Percentiles rank a stretch among this genome's conserved stretches.
Evolutionary conservation across 2,888 invertebrate species (phyloP).

Genomic region (Scelioninae gen. 1): DNA sequence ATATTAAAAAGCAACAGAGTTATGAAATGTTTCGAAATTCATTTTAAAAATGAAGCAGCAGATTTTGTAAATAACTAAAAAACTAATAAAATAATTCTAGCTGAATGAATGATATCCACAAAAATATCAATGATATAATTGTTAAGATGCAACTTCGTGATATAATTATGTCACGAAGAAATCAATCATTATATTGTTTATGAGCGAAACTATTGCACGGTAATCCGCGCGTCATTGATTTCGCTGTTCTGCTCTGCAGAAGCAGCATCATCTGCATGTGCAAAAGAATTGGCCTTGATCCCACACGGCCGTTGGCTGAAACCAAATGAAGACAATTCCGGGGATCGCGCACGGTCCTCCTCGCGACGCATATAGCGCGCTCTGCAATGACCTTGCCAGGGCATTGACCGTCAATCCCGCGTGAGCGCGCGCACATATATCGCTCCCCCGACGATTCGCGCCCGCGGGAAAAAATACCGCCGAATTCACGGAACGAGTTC

Average conservation of each 20-base stretch:
- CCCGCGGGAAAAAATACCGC: conserved; percentile 52
- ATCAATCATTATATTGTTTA: no score
- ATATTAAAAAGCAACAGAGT: no score
- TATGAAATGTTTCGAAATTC: no score
- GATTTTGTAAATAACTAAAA: no score
- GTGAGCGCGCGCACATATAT: conserved; percentile 16
- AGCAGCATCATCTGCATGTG: conserved; percentile 75
- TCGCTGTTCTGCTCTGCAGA: conserved; percentile 52
- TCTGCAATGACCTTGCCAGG: conserved; percentile 82
- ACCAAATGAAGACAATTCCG: conserved; percentile 75
- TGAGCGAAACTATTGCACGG: no score
- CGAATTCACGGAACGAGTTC: conserved; percentile 42
- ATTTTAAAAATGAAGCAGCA: no score
- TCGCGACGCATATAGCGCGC: conserved; percentile 57
- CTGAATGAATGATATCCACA: no score
- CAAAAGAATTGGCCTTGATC: conserved; percentile 80
- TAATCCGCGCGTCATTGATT: not conserved
- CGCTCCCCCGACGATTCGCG: conserved; percentile 66
- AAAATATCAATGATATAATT: no score
- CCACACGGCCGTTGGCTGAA: conserved; percentile 82
- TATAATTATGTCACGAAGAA: no score
- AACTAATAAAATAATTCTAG: no score
- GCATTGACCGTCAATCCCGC: conserved; percentile 81
- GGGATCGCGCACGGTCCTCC: conserved; percentile 65
- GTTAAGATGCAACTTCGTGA: no score